Evolutionary conservation across 2,797 vertebrate genomes (phyloP).

Genomic region (Harpagifer antarcticus): DNA sequence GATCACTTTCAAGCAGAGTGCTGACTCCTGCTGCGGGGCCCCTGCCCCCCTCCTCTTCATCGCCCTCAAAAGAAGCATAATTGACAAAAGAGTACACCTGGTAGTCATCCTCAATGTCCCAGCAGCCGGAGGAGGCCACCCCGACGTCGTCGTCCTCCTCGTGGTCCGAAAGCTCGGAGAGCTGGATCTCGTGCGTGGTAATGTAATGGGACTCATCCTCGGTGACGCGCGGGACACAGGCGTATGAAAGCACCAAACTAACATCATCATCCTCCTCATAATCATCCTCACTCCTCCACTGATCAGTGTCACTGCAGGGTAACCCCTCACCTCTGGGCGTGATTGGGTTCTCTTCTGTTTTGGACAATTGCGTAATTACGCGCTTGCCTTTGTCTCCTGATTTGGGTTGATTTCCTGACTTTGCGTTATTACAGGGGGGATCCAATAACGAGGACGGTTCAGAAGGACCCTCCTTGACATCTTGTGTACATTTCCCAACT

Average conservation of each 20-base stretch:
- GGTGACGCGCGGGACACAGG: constrained; percentile 52
- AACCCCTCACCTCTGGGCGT: constrained; percentile 71
- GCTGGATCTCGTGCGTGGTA: constrained; percentile 96
- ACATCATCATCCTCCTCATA: constrained; percentile 56
- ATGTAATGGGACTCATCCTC: constrained; percentile 93
- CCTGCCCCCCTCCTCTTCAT: constrained; percentile 67
- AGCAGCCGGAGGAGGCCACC: constrained; percentile 87
- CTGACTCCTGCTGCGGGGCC: constrained; percentile 77
- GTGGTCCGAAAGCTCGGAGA: constrained; percentile 91
- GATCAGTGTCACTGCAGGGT: constrained; percentile 43
- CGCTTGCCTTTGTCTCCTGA: constrained; percentile 53
- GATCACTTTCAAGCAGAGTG: constrained; percentile 87
- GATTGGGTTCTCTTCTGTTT: constrained; percentile 56
- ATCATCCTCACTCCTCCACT: constrained; percentile 64
- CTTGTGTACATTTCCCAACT: constrained; percentile 23
- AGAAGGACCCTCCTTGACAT: neutral
- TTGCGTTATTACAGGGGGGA: constrained; percentile 21
- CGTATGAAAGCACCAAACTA: constrained; percentile 75
- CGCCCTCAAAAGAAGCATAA: constrained; percentile 89
- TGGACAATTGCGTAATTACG: constrained; percentile 39
- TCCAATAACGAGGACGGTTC: constrained; percentile 37
- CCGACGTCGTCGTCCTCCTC: constrained; percentile 88
- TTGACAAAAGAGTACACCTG: constrained; percentile 92
- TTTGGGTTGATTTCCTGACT: constrained; percentile 46
- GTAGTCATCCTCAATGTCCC: constrained; percentile 91